These are phyloP conservation scores for Enteromius afrohamiltoni DNA, from an alignment of 2,797 vertebrate genomes.

Conservation along the genomic window DNA sequence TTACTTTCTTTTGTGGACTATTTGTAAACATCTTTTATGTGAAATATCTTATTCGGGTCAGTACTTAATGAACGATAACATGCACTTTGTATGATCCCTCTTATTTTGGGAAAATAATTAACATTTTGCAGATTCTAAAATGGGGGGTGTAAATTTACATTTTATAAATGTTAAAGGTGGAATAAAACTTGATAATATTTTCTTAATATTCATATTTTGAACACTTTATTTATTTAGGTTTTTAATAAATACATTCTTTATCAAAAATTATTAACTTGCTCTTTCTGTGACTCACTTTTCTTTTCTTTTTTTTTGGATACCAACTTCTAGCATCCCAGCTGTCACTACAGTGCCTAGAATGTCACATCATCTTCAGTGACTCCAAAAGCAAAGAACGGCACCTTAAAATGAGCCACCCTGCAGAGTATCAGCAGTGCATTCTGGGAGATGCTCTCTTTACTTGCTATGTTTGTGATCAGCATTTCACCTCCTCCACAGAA, in stretches of 20 bases:
- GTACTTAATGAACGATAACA: background rate
- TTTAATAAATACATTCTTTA: background rate
- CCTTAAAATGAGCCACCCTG: slow-evolving; percentile 82
- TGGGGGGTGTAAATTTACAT: background rate
- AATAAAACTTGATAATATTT: background rate
- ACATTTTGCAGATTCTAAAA: background rate
- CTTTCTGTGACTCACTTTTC: slow-evolving; percentile 16
- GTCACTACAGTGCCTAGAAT: slow-evolving; percentile 81
- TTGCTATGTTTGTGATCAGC: slow-evolving; percentile 83
- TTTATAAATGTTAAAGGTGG: background rate
- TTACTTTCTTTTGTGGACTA: background rate
- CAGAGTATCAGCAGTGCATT: slow-evolving; percentile 81
- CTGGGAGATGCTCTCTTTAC: slow-evolving; percentile 80
- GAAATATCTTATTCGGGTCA: background rate
- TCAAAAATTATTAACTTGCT: background rate
- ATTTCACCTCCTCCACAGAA: slow-evolving; percentile 83
- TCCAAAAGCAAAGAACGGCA: slow-evolving; percentile 83
- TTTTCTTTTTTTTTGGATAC: background rate
- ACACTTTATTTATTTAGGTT: background rate
- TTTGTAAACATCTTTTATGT: background rate
- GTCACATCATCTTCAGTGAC: slow-evolving; percentile 86
- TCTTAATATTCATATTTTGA: background rate
- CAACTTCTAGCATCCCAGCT: slow-evolving; percentile 75
- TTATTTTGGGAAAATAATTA: background rate
- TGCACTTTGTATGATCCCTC: background rate